phyloP scores from a whole-genome alignment of 2,888 invertebrate species.

The Leucophenga montana region DNA sequence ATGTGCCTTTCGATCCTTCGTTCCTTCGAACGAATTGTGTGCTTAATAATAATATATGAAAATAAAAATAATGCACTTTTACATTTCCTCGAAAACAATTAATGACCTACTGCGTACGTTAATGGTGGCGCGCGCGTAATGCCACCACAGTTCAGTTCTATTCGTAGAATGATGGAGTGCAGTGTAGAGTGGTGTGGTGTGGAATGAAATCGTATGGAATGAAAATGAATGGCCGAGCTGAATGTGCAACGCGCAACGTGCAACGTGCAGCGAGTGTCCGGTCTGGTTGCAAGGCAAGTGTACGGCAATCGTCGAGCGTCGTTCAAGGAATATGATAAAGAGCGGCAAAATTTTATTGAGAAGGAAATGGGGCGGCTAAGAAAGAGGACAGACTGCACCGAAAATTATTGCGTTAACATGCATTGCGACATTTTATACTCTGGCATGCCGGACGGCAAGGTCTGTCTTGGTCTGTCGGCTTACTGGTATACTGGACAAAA shows the following conservation, averaged over 20 bases:
- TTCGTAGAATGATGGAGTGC: no score
- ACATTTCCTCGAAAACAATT: constrained; percentile 53
- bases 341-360: background rate
- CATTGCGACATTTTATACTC: constrained; percentile 56
- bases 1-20: no score
- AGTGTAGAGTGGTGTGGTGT: no score
- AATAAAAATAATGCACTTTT: constrained; percentile 20
- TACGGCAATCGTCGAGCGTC: no score
- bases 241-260: background rate
- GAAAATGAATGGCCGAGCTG: background rate
- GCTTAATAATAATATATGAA: background rate
- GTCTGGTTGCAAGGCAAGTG: background rate
- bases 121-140: background rate
- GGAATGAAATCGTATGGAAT: background rate
- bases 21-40: background rate
- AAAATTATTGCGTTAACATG: constrained; percentile 60
- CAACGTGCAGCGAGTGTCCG: background rate
- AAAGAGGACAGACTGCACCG: constrained; percentile 19
- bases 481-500: constrained; percentile 9
- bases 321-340: no score
- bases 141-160: background rate
- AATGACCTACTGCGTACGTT: constrained; percentile 60
- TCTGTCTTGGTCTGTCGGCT: no score
- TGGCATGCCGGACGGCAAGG: no score
- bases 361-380: constrained; percentile 4